Conservation (phyloP, 2,797 vertebrate genomes). For the Hylomyscus alleni region DNA sequence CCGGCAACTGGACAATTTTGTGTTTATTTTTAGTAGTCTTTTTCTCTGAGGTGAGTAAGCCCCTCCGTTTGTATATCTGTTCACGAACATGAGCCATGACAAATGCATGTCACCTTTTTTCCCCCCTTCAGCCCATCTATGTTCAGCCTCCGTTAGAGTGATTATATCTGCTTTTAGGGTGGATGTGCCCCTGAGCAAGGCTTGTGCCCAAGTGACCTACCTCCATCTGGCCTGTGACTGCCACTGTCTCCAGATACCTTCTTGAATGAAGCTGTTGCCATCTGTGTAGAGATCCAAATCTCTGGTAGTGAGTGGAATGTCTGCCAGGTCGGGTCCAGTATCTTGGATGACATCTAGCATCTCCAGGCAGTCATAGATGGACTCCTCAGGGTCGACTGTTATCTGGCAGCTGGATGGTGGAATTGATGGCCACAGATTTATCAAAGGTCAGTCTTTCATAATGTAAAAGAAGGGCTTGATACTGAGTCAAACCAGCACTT, state of each 20-base stretch:
- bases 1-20: not conserved
- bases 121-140: not conserved
- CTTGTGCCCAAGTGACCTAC: not conserved
- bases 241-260: not conserved
- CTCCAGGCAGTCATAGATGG: not conserved
- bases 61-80: not conserved
- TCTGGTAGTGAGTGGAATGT: not conserved
- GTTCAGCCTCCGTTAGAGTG: not conserved
- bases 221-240: not conserved
- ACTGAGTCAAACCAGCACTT: not conserved
- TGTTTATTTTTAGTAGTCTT: not conserved
- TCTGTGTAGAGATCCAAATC: not conserved
- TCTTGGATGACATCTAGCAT: not conserved
- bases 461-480: not conserved
- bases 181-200: not conserved
- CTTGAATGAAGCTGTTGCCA: not conserved
- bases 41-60: not conserved
- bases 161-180: not conserved
- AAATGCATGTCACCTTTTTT: not conserved
- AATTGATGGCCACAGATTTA: not conserved
- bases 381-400: not conserved
- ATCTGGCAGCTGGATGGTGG: not conserved
- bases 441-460: not conserved
- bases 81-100: not conserved
- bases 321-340: not conserved